phyloP scores from a whole-genome alignment of 1,140 invertebrate genomes.

The Alviniconcha marisindica region DNA sequence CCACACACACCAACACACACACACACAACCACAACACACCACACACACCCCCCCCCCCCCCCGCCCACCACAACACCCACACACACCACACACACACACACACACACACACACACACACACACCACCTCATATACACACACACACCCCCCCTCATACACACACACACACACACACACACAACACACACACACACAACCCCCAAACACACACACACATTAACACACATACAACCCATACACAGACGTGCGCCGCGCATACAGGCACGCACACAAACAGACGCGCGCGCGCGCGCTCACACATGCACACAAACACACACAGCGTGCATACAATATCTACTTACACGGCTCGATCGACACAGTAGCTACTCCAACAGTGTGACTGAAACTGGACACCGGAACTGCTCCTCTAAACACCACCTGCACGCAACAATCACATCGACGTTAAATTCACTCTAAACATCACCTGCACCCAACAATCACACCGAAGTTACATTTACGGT shows the following conservation, averaged over 20 bases:
- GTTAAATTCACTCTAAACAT: too few species aligned
- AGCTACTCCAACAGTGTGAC: too few species aligned
- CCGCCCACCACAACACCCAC: neutral
- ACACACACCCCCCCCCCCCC: neutral
- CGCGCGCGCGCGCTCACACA: too few species aligned
- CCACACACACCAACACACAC: neutral
- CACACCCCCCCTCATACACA: neutral
- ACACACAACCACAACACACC: neutral
- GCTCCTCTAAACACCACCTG: too few species aligned
- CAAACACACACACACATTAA: neutral
- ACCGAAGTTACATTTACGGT: too few species aligned
- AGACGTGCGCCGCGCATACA: neutral
- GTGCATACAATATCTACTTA: too few species aligned
- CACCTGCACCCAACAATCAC: too few species aligned
- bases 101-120: neutral
- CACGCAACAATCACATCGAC: too few species aligned
- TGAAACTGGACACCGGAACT: too few species aligned
- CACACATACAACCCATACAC: neutral
- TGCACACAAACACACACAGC: too few species aligned
- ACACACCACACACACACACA: slow-evolving; percentile 17
- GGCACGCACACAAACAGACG: neutral
- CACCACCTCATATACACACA: neutral
- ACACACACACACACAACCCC: neutral
- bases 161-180: too few species aligned
- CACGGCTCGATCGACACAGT: too few species aligned